A percentile compares a stretch with the other conserved stretches of the same genome.
Conservation (phyloP, 1,140 invertebrate genomes). For the Adelges cooleyi region DNA sequence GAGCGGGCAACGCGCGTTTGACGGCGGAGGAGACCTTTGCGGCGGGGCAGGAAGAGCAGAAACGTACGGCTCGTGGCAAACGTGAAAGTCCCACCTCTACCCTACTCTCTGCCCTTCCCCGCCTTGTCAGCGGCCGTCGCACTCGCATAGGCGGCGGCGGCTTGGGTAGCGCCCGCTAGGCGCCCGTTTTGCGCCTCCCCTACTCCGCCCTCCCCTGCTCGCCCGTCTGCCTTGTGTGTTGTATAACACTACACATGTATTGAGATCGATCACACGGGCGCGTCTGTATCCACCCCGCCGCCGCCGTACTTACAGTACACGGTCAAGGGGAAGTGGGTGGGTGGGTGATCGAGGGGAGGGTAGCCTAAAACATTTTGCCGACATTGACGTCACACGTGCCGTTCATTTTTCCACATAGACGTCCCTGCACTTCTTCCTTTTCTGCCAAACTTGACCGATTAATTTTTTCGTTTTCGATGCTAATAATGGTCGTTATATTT, state of each 20-base stretch:
- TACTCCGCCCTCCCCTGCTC: background rate
- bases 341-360: too few species aligned
- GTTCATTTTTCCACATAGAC: too few species aligned
- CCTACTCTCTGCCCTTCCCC: background rate
- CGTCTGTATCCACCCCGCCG: background rate
- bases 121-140: background rate
- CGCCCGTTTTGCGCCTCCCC: background rate
- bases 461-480: too few species aligned
- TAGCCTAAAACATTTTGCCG: too few species aligned
- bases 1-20: background rate
- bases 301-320: too few species aligned
- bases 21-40: background rate
- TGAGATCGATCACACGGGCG: slow-evolving; percentile 7
- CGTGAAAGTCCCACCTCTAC: slow-evolving; percentile 8
- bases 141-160: background rate
- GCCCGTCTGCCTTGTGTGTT: background rate
- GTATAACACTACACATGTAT: background rate
- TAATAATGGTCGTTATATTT: too few species aligned
- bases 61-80: slow-evolving; percentile 26
- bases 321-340: too few species aligned
- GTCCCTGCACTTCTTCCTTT: too few species aligned
- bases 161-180: background rate
- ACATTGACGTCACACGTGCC: too few species aligned
- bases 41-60: background rate
- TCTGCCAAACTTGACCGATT: too few species aligned